These are phyloP conservation scores for Tapirus indicus DNA, from an alignment of 2,797 vertebrate species.

Conservation along the genomic window DNA sequence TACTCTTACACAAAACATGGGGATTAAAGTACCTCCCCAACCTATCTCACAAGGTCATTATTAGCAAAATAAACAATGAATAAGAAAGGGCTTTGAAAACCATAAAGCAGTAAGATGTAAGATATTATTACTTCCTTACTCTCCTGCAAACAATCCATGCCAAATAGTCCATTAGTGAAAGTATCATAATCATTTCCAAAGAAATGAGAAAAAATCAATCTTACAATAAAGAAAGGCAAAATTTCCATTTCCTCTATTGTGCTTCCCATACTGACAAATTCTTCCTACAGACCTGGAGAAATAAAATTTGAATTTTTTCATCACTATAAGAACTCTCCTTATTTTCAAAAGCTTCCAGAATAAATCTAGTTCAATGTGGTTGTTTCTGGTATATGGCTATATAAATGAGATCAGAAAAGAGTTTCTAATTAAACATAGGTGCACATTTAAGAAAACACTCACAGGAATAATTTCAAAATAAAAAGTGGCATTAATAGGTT, in stretches of 20 bases:
- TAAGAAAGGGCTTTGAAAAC: neutral
- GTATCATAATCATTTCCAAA: neutral
- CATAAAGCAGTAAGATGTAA: neutral
- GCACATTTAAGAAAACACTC: neutral
- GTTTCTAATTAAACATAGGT: slow-evolving; percentile 4
- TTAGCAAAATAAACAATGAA: slow-evolving; percentile 35
- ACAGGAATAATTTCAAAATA: neutral
- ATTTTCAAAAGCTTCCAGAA: neutral
- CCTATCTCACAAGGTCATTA: neutral
- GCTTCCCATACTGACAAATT: neutral
- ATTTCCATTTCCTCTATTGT: neutral
- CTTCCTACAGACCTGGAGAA: neutral
- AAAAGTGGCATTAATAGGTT: neutral
- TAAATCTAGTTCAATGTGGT: neutral
- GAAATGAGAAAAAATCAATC: neutral
- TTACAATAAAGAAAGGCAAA: neutral
- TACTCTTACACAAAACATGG: neutral
- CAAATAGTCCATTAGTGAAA: slow-evolving; percentile 50
- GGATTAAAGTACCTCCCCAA: neutral
- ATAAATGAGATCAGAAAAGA: neutral
- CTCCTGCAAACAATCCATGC: neutral
- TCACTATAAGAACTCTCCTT: neutral
- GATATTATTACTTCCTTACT: neutral
- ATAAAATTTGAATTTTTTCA: neutral
- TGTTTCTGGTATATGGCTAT: neutral